phyloP scores from a whole-genome alignment of 2,113 vertebrate species.

The Bubo bubo region DNA sequence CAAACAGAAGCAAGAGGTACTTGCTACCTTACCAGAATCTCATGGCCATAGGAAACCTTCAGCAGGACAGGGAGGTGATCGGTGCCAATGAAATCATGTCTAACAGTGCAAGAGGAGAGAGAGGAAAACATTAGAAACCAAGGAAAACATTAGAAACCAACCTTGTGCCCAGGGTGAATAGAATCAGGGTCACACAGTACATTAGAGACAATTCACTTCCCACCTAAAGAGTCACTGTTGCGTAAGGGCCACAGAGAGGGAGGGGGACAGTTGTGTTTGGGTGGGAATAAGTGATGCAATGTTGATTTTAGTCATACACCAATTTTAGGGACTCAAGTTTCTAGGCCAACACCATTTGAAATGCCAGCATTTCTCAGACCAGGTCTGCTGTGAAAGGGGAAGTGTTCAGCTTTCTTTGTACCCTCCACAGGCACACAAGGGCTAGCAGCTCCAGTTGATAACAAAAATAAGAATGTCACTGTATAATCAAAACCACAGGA shows the following conservation, averaged over 20 bases:
- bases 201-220: constrained; percentile 56
- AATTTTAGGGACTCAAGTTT: background rate
- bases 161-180: background rate
- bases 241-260: background rate
- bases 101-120: constrained; percentile 54
- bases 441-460: background rate
- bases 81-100: constrained; percentile 83
- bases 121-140: background rate
- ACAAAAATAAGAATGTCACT: background rate
- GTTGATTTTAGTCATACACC: background rate
- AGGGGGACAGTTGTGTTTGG: background rate
- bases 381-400: background rate
- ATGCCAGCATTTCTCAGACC: background rate
- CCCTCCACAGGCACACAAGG: background rate
- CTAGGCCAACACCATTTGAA: background rate
- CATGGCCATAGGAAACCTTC: constrained; percentile 89
- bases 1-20: background rate
- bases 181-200: constrained; percentile 4
- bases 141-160: background rate
- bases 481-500: background rate
- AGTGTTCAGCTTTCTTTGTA: background rate
- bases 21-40: constrained; percentile 86
- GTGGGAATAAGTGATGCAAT: background rate
- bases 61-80: constrained; percentile 86
- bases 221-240: constrained; percentile 36